Conservation (phyloP, 2,888 invertebrate genomes). For the Phengaris alcon region DNA sequence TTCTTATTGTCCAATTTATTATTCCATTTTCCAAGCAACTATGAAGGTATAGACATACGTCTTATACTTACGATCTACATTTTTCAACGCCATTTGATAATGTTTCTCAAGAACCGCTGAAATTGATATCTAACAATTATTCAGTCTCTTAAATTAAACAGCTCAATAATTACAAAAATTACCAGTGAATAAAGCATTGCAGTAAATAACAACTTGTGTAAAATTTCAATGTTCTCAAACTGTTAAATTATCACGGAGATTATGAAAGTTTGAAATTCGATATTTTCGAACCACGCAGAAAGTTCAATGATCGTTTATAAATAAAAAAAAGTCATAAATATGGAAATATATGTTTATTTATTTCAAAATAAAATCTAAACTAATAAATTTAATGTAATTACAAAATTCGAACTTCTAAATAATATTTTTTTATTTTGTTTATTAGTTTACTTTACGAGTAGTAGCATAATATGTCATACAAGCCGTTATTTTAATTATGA, state of each 20-base stretch:
- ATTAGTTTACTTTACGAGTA: slow-evolving; percentile 16
- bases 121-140: too few relatives aligned
- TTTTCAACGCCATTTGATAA: too few relatives aligned
- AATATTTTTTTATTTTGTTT: not conserved
- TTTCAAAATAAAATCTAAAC: slow-evolving; percentile 12
- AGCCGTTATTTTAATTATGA: slow-evolving; percentile 19
- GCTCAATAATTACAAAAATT: not conserved
- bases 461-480: not conserved
- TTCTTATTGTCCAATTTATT: too few relatives aligned
- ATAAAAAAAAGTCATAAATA: not conserved
- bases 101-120: too few relatives aligned
- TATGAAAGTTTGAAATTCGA: not conserved
- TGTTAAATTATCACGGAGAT: not conserved
- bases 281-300: not conserved
- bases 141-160: not conserved
- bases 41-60: too few relatives aligned
- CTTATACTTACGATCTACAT: too few relatives aligned
- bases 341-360: slow-evolving; percentile 8
- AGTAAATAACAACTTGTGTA: not conserved
- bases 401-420: not conserved
- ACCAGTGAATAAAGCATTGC: too few relatives aligned
- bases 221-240: not conserved
- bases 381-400: slow-evolving; percentile 15
- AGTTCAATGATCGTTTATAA: slow-evolving; percentile 5
- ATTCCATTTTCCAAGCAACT: too few relatives aligned